Evolutionary conservation across 2,113 vertebrate genomes (phyloP), one percentile per base, ranked within the genome.

Genomic region (Meleagris gallopavo): DNA sequence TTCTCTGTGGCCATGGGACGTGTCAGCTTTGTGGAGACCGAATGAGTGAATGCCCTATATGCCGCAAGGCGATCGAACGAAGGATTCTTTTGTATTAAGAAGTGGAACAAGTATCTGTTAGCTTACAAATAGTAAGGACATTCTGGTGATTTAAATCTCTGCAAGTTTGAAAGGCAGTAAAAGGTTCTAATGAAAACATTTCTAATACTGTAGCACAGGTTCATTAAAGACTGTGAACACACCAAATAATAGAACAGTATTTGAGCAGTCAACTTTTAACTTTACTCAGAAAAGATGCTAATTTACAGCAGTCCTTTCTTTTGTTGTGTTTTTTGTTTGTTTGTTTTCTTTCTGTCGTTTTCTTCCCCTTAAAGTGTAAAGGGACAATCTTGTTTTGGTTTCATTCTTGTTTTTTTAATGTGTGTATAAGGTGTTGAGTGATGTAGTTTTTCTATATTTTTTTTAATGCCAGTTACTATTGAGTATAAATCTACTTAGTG

Each of bases 21-120:
- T 99, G 99, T 93, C 99, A 99, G 85, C 98, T 99, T 38, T 99
- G 99, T 17, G 99, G 99, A 75, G 99, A 99, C 97, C 97, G 99
- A 72, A 99, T 99, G 99, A 99, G 99, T 90, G 99, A 99, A 98
- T 99, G 99, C 73, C 99, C 99, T 70, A 99, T 99, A 92, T 99
- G 99, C 97, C 99, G 99, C 96, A 99, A 99, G 97, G 99, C 99
- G 74, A 99, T 99, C 57, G 99, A 99, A 88, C 98, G 99, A 87
- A 99, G 99, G 95, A 99, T 99, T 97, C 98, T 99, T 93, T 97
- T 99, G 87, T 99, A 99, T 97, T 99, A 97, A 98, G 88, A 62
- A 66, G 66, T 57, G 79, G 88, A 93, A 74, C 66, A 45, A 13
- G 16, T 79, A 83, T 89, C 64, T 88, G 92, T 65, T 97, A 89